Evolutionary conservation across 2,888 invertebrate genomes (phyloP), one percentile per base, ranked within the genome.

Genomic region (Stegana nigrithorax): DNA sequence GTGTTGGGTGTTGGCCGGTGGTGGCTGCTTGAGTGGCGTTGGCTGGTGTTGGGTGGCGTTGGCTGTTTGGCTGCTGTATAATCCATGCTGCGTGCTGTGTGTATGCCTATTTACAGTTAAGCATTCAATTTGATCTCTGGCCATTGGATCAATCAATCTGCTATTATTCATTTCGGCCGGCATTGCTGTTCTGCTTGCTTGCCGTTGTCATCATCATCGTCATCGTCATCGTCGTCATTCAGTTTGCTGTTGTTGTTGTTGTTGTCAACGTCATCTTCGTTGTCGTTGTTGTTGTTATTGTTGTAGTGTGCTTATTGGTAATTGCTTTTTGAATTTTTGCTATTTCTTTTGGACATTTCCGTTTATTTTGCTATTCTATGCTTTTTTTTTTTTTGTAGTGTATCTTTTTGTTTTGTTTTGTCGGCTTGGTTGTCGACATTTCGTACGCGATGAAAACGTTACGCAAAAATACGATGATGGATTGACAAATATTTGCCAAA

Each of bases 111-210:
- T 79, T 77, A 72, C 80, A 73, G 78, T 66, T 77, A 78, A 75
- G 73, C 78, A 79, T 78, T 73, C 80, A 79, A 79, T 76, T 79
- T 75, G 80, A 76, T 73, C 75, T 79, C 67, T 72, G 73, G 78
- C 68, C 75, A 67, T 67, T 51, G 72, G 78, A 79, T 76, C 75
- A 76, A 76, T 76, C 75, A 76, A 76, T 76, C 70, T 77, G 72
- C 75, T 73, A 79, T 76, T 79, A 79, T 77, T 53, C 32, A 53
- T 53, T 53, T 32, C 21, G 32, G 19, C 17, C 39, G 14, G 4
- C 17, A 73, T 75, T 78, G n/a, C n/a, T n/a, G n/a, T n/a, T n/a
- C n/a, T n/a, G n/a, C n/a, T n/a, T n/a, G n/a, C n/a, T n/a, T n/a
- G n/a, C n/a, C n/a, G n/a, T n/a, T n/a, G n/a, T n/a, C n/a, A n/a